A percentile compares a stretch with the other conserved stretches of the same genome.
These are phyloP conservation scores for Nematopogon swammerdamellus DNA, from an alignment of 2,888 invertebrate genomes.

Conservation along the genomic window DNA sequence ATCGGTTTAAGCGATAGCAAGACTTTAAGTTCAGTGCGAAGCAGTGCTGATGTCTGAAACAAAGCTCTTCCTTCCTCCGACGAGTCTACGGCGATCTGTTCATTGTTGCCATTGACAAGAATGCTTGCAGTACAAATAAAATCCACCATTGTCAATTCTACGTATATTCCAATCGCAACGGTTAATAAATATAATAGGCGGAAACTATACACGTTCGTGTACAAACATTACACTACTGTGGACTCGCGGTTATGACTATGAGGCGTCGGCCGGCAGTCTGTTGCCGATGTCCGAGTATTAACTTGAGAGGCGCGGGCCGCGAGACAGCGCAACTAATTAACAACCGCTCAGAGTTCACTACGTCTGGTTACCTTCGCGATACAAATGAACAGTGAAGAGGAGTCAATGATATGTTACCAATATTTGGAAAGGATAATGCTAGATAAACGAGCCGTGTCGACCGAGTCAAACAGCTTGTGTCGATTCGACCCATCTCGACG, in stretches of 20 bases:
- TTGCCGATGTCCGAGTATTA: too few species aligned
- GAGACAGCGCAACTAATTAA: too few species aligned
- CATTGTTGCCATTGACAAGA: background rate
- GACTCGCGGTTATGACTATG: too few species aligned
- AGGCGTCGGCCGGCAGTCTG: too few species aligned
- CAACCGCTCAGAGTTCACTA: too few species aligned
- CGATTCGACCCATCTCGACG: background rate
- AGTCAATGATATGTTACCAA: background rate
- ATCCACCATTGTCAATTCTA: conserved; percentile 47
- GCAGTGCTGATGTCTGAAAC: too few species aligned
- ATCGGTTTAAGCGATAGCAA: too few species aligned
- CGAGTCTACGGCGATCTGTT: background rate
- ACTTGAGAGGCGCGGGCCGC: too few species aligned
- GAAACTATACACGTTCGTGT: conserved; percentile 53
- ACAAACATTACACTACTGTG: conserved; percentile 41
- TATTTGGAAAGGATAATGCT: background rate
- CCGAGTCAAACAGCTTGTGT: background rate
- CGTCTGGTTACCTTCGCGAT: background rate
- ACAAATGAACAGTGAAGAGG: background rate
- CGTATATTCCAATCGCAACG: conserved; percentile 48
- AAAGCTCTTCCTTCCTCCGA: background rate
- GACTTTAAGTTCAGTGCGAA: too few species aligned
- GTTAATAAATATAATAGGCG: conserved; percentile 54
- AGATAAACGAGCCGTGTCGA: background rate
- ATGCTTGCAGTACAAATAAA: conserved; percentile 10